Evolutionary conservation across 2,888 invertebrate genomes (phyloP).

Genomic region (Pammene fasciana): DNA sequence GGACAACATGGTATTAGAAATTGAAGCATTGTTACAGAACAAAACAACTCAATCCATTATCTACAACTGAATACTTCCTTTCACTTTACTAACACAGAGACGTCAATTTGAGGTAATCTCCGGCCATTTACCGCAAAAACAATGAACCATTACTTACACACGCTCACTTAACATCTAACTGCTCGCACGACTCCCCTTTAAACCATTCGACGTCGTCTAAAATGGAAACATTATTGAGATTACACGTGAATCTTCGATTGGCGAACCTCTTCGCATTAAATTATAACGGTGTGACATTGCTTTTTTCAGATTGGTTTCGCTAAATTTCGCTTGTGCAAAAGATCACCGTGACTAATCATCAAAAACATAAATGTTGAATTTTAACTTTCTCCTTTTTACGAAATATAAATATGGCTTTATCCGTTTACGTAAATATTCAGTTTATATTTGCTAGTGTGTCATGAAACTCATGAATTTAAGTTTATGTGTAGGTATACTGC

Average conservation of each 20-base stretch:
- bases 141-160: constrained; percentile 72
- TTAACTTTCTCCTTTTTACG: constrained; percentile 30
- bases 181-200: constrained; percentile 22
- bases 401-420: neutral
- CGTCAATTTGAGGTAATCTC: constrained; percentile 72
- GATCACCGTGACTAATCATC: constrained; percentile 35
- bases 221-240: constrained; percentile 22
- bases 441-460: constrained; percentile 5
- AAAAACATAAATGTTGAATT: constrained; percentile 35
- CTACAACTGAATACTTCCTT: constrained; percentile 67
- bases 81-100: constrained; percentile 66
- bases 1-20: constrained; percentile 39
- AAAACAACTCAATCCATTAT: constrained; percentile 63
- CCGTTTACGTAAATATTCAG: constrained; percentile 8
- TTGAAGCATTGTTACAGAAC: constrained; percentile 59
- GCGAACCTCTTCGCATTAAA: constrained; percentile 20
- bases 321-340: constrained; percentile 31
- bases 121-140: constrained; percentile 70
- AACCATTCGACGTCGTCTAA: constrained; percentile 23
- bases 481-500: no score
- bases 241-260: constrained; percentile 18
- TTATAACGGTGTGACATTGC: constrained; percentile 35
- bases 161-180: constrained; percentile 48
- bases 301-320: constrained; percentile 34
- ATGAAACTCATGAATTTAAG: no score